Evolutionary conservation across 2,113 vertebrate species (phyloP).

Genomic region (Amphiprion ocellaris): DNA sequence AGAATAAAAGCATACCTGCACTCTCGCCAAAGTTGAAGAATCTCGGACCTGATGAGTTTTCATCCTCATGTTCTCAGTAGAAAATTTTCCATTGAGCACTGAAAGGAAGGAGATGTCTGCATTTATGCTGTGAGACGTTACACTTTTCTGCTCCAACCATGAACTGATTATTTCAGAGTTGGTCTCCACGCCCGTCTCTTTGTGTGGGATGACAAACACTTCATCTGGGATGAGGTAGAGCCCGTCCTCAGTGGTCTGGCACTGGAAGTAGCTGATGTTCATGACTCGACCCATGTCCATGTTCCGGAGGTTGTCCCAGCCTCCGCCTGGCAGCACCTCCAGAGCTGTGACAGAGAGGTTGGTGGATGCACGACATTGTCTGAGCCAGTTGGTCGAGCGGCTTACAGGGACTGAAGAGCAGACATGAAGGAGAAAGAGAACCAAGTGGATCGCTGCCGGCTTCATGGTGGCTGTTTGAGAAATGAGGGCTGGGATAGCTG

Average conservation of each 20-base stretch:
- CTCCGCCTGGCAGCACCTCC: slow-evolving; percentile 92
- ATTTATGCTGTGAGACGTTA: slow-evolving; percentile 87
- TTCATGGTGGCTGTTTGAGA: slow-evolving; percentile 57
- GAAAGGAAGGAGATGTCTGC: slow-evolving; percentile 84
- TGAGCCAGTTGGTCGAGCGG: slow-evolving; percentile 78
- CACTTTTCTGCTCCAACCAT: slow-evolving; percentile 90
- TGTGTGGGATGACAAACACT: slow-evolving; percentile 89
- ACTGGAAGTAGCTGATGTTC: slow-evolving; percentile 86
- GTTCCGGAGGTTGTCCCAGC: slow-evolving; percentile 96
- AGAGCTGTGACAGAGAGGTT: slow-evolving; percentile 80
- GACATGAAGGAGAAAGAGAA: slow-evolving; percentile 49
- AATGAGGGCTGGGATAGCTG: background rate
- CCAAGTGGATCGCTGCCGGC: slow-evolving; percentile 30
- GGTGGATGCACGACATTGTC: slow-evolving; percentile 77
- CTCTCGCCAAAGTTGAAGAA: slow-evolving; percentile 85
- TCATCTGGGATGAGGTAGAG: slow-evolving; percentile 91
- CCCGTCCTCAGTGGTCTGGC: slow-evolving; percentile 91
- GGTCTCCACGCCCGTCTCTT: slow-evolving; percentile 89
- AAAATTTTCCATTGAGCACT: slow-evolving; percentile 89
- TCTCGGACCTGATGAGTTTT: slow-evolving; percentile 91
- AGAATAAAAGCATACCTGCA: slow-evolving; percentile 75
- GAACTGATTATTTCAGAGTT: slow-evolving; percentile 90
- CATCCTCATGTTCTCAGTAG: slow-evolving; percentile 84
- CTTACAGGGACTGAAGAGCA: slow-evolving; percentile 54
- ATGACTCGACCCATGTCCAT: slow-evolving; percentile 91